These are phyloP conservation scores for Amiota mariae DNA, from an alignment of 2,888 invertebrate species.

Conservation along the genomic window DNA sequence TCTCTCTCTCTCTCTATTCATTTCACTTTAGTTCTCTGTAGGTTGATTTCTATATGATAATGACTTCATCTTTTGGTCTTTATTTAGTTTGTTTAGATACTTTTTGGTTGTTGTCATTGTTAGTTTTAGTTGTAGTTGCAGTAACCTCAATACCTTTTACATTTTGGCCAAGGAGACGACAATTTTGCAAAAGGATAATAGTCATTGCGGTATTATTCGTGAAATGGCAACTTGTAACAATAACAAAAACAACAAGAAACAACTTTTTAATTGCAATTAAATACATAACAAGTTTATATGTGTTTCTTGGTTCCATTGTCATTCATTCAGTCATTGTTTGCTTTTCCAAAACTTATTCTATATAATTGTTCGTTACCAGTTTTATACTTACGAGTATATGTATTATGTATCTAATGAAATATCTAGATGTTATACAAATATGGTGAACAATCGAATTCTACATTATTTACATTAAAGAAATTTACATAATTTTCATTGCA, in stretches of 20 bases:
- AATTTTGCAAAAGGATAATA: conserved; percentile 50
- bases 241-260: conserved; percentile 45
- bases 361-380: too few species aligned
- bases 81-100: conserved; percentile 27
- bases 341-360: too few species aligned
- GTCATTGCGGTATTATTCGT: conserved; percentile 51
- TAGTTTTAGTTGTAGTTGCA: neutral
- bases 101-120: conserved; percentile 18
- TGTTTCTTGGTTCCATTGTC: conserved; percentile 28
- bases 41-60: conserved; percentile 40
- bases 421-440: too few species aligned
- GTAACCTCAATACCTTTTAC: neutral
- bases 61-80: conserved; percentile 60
- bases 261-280: conserved; percentile 67
- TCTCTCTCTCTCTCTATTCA: neutral
- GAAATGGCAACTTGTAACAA: conserved; percentile 54
- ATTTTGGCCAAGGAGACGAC: conserved; percentile 50
- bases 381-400: too few species aligned
- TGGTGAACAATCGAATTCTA: too few species aligned
- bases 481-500: too few species aligned
- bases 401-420: too few species aligned
- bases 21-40: conserved; percentile 28
- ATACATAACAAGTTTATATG: conserved; percentile 64
- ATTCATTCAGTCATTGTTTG: neutral
- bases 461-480: too few species aligned